phyloP scores from a whole-genome alignment of 2,113 vertebrate genomes.

The Larimichthys polyactis region DNA sequence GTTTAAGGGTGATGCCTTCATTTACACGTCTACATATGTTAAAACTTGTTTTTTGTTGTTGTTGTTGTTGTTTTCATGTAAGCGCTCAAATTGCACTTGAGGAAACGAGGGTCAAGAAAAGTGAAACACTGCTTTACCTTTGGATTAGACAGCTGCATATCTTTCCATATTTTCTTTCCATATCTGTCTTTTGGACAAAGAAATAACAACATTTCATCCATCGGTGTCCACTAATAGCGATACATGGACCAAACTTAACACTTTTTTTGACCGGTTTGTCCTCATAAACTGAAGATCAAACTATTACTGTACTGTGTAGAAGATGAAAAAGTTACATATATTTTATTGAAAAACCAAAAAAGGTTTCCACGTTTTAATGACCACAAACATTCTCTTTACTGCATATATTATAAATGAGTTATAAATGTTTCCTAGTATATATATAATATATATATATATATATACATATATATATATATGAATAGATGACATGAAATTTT shows the following conservation, averaged over 20 bases:
- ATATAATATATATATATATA: neutral
- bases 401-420: conserved; percentile 34
- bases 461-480: conserved; percentile 2
- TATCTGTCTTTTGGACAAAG: conserved; percentile 31
- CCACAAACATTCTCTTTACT: conserved; percentile 44
- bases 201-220: conserved; percentile 21
- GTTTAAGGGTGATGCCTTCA: conserved; percentile 59
- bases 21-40: conserved; percentile 52
- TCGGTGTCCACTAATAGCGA: neutral
- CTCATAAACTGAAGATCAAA: conserved; percentile 58
- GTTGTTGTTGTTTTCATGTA: conserved; percentile 50
- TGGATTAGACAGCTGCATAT: conserved; percentile 41
- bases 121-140: neutral
- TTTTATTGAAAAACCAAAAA: conserved; percentile 48
- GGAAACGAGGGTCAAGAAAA: conserved; percentile 65
- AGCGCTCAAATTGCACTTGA: conserved; percentile 68
- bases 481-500: conserved; percentile 23
- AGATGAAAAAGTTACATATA: conserved; percentile 41
- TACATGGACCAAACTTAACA: conserved; percentile 56
- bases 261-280: conserved; percentile 54
- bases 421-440: conserved; percentile 22
- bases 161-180: conserved; percentile 20
- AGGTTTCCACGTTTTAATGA: conserved; percentile 42
- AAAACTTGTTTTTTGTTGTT: conserved; percentile 17
- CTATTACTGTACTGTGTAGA: conserved; percentile 65